Percentiles rank a stretch among this genome's conserved stretches.
Evolutionary conservation across 2,113 vertebrate genomes (phyloP).

Genomic region (Aythya baeri): DNA sequence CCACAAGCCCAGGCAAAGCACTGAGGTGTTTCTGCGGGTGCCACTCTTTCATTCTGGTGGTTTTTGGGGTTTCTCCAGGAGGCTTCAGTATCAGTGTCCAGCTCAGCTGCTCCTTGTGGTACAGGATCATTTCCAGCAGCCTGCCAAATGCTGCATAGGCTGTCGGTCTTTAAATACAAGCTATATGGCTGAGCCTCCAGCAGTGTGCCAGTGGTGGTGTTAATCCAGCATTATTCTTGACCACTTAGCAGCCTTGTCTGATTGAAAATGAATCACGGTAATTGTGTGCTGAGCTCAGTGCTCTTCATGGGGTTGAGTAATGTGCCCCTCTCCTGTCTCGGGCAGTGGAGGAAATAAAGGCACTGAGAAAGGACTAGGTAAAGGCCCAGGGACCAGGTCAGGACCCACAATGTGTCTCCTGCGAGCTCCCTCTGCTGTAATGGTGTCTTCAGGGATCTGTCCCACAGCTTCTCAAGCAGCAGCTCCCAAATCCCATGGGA

Average conservation of each 20-base stretch:
- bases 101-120: background rate
- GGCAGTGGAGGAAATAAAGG: background rate
- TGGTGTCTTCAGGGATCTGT: background rate
- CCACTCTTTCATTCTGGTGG: background rate
- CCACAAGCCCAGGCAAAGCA: background rate
- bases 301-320: background rate
- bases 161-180: background rate
- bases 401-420: background rate
- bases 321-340: background rate
- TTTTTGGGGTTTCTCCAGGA: background rate
- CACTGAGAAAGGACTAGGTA: background rate
- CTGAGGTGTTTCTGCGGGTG: background rate
- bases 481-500: background rate
- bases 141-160: background rate
- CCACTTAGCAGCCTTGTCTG: background rate
- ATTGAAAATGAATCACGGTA: background rate
- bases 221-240: background rate
- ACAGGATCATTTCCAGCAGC: background rate
- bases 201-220: accelerated
- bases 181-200: background rate
- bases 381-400: background rate
- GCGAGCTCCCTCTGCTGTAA: background rate
- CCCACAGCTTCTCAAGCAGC: background rate
- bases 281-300: background rate
- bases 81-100: background rate